Evolutionary conservation across 2,888 invertebrate genomes (phyloP).

Genomic region (Enchytraeus crypticus): DNA sequence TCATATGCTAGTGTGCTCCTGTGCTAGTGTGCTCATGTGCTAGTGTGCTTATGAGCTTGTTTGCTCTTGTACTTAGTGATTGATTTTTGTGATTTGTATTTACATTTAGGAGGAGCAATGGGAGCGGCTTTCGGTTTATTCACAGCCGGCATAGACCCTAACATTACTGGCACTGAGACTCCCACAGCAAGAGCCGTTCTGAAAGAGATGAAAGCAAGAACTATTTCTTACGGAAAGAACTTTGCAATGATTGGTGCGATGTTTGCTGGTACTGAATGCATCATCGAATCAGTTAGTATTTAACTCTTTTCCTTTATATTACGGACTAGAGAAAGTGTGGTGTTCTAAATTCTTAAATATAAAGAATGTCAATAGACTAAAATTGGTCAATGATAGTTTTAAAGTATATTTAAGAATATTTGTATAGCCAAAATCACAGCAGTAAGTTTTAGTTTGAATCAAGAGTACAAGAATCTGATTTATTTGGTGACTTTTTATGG

Average conservation of each 20-base stretch:
- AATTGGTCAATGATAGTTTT: too few species aligned
- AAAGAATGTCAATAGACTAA: too few species aligned
- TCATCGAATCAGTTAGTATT: conserved; percentile 72
- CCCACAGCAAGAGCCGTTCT: conserved; percentile 79
- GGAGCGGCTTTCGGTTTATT: conserved; percentile 93
- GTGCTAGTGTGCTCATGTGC: too few species aligned
- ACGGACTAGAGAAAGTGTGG: background rate
- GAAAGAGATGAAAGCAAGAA: conserved; percentile 81
- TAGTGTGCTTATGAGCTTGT: too few species aligned
- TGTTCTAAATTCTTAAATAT: too few species aligned
- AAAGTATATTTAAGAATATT: too few species aligned
- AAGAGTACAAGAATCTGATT: too few species aligned
- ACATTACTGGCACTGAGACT: conserved; percentile 58
- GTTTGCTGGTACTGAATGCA: conserved; percentile 89
- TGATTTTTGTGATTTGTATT: background rate
- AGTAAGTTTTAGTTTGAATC: too few species aligned
- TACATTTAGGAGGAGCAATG: conserved; percentile 75
- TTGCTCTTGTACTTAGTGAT: background rate
- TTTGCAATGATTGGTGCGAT: conserved; percentile 90
- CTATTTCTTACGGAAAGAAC: conserved; percentile 89
- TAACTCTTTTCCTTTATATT: background rate
- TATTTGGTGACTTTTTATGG: too few species aligned
- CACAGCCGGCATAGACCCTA: conserved; percentile 89
- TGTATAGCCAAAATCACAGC: too few species aligned
- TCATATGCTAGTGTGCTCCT: too few species aligned